Conservation (phyloP, 2,113 vertebrate species). For the Neolamprologus kungweensis region DNA sequence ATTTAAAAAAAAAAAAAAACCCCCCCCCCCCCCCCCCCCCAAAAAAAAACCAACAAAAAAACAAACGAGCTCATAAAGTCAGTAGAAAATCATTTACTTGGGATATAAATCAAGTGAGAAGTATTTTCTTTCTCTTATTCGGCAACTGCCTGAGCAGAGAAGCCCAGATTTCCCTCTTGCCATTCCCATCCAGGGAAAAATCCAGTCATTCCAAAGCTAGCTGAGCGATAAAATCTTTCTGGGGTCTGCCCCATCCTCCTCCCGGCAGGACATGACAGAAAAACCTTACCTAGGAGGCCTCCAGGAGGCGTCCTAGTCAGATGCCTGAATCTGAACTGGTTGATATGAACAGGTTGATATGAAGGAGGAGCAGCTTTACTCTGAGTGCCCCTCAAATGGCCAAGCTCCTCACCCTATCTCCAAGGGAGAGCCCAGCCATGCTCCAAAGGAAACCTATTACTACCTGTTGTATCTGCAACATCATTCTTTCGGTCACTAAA, state of each 20-base stretch:
- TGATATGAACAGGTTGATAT: neutral
- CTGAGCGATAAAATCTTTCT: neutral
- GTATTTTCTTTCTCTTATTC: neutral
- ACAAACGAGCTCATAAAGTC: neutral
- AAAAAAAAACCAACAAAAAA: rapidly evolving
- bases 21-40: too few relatives aligned
- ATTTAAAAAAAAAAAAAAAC: too few relatives aligned
- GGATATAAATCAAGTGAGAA: neutral
- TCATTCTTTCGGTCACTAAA: neutral
- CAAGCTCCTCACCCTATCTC: neutral
- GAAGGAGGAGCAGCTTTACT: neutral
- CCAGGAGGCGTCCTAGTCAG: neutral
- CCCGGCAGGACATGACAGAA: neutral
- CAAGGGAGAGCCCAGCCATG: neutral
- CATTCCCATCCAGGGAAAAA: neutral
- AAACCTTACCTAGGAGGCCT: neutral
- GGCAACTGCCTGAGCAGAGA: neutral
- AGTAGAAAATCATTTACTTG: neutral
- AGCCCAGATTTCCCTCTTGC: neutral
- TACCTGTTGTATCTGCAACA: neutral
- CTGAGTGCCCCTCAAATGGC: neutral
- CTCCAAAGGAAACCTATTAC: neutral
- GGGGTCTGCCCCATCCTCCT: neutral
- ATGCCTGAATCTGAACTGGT: neutral
- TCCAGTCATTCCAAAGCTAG: neutral